Base-by-base conservation (phyloP, 2,888 invertebrate genomes). In the Maniola hyperantus region DNA sequence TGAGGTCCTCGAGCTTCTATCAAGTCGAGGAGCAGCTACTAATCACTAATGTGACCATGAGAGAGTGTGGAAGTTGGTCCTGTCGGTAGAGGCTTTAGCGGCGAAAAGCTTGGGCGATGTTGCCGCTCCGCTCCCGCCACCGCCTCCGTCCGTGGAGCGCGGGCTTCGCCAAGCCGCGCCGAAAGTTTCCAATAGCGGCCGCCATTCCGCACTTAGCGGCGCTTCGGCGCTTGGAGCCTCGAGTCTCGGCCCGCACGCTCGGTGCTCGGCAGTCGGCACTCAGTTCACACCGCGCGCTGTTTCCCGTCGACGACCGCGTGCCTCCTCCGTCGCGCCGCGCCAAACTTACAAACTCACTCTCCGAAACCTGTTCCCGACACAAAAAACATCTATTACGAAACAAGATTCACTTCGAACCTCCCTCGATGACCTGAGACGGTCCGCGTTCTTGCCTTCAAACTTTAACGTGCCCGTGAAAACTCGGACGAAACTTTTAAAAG, bases 321-420 rank as follows among this genome's bases (percentile, higher is more conserved):
- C 75, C 77, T 72, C 71, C 73, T 69, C 73, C 70, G 79, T 77
- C 78, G 77, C 77, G 77, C 74, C 75, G 74, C 79, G 77, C 77
- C 78, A 83, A 88, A 88, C 86, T 89, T 88, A 79, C 77, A 83
- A 87, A 87, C 83, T 87, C 83, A 81, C 84, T 85, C 87, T 85
- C 80, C 76, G 76, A 85, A 88, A 88, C 89, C 85, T 79, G 87
- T 87, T 88, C 75, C 46, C 48, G 10, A 73, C 75, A 72, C 79
- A 84, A 74, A 72, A 83, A 82, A 77, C 74, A 76, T 72, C 73
- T 72, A 77, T 75, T 80, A 79, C 79, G 71, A 77, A 74, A 76
- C 76, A 68, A 77, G 76, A 82, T 78, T 79, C 77, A 75, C 74
- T 83, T 77, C 71, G 67, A 69, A 68, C 62, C 26, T 72, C 65